Conservation (phyloP, 2,888 invertebrate species). For the Copidosoma aretas region DNA sequence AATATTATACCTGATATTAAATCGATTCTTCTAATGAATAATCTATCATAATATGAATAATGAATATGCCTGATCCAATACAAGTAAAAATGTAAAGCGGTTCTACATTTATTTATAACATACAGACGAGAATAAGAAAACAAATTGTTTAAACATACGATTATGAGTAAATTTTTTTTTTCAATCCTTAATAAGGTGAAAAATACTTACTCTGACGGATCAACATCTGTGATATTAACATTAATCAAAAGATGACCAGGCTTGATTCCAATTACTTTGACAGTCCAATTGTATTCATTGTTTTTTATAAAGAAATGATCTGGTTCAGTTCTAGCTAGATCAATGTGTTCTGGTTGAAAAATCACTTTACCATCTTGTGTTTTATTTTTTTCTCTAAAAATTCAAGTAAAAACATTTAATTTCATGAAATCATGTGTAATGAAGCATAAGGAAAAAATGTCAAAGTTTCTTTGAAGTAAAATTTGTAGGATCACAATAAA, state of each 20-base stretch:
- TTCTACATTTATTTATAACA: constrained; percentile 11
- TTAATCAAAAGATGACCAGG: constrained; percentile 75
- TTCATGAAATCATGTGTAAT: neutral
- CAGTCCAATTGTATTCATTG: constrained; percentile 55
- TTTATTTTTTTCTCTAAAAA: constrained; percentile 63
- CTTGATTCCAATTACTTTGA: constrained; percentile 68
- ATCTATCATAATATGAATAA: too few relatives aligned
- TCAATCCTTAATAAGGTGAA: neutral
- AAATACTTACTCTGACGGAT: constrained; percentile 63
- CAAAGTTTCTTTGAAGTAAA: neutral
- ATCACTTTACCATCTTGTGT: constrained; percentile 63
- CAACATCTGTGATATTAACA: constrained; percentile 67
- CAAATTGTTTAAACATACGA: too few relatives aligned
- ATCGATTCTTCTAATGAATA: too few relatives aligned
- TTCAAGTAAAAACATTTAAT: neutral
- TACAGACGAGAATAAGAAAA: neutral
- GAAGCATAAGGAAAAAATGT: neutral
- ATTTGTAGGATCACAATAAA: neutral
- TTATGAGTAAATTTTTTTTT: too few relatives aligned
- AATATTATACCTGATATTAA: too few relatives aligned
- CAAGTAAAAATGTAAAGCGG: neutral
- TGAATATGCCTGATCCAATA: too few relatives aligned
- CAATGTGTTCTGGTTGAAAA: constrained; percentile 71
- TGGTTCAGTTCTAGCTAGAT: constrained; percentile 69
- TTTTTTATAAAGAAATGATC: constrained; percentile 59